These are phyloP conservation scores for Silurus meridionalis DNA, from an alignment of 2,113 vertebrate genomes.

Conservation along the genomic window DNA sequence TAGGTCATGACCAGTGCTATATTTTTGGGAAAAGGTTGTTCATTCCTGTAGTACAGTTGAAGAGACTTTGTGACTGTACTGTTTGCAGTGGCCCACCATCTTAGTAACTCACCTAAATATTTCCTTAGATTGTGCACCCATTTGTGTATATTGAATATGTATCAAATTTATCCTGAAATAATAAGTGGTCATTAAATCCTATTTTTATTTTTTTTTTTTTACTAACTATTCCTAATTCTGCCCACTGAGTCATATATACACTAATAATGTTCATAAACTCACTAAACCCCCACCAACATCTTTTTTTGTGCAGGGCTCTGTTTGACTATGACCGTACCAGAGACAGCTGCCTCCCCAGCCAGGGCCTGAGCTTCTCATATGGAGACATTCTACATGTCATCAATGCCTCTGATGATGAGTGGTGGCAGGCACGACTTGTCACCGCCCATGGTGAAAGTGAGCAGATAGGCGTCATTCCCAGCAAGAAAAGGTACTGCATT, in stretches of 20 bases:
- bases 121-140: background rate
- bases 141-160: background rate
- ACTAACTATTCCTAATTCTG: background rate
- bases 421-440: slow-evolving; percentile 98
- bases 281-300: background rate
- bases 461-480: slow-evolving; percentile 97
- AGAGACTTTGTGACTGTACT: background rate
- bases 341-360: slow-evolving; percentile 97
- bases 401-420: slow-evolving; percentile 97
- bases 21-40: background rate
- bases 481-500: slow-evolving; percentile 89
- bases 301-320: slow-evolving; percentile 79
- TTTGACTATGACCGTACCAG: slow-evolving; percentile 98
- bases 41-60: background rate
- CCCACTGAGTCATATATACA: background rate
- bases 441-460: slow-evolving; percentile 95
- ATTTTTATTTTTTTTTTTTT: background rate
- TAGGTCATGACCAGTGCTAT: background rate
- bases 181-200: background rate
- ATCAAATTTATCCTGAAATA: background rate
- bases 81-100: background rate
- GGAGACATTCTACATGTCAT: slow-evolving; percentile 98
- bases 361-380: slow-evolving; percentile 96
- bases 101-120: background rate
- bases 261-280: background rate